Base-by-base conservation (phyloP, 2,888 invertebrate species). In the Dexiosoma caninum region DNA sequence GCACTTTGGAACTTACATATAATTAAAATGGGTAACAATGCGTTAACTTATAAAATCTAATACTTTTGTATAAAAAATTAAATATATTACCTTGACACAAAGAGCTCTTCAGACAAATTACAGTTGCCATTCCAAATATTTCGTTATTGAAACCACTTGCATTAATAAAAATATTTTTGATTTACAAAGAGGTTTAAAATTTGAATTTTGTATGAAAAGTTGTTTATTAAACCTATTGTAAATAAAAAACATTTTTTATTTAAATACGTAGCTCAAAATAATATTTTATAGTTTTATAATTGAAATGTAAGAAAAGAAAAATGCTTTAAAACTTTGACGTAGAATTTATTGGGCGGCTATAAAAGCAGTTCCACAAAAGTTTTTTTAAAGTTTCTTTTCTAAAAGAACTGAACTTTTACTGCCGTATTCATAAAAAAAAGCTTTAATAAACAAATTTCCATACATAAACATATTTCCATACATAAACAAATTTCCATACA, bases 111-210 rank as follows among this genome's bases (percentile, higher is more conserved):
- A 60, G 16, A 9, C 9, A 59, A 42, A n/a, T 2, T 44, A 42
- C 5, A 19, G 40, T 35, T 12, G 12, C 0, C 14, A 0, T 49
- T 21, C 59, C 32, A 19, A 60, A 53, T 37, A 32, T 7, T 6
- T 16, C 44, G 37, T 57, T 12, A 27, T 62, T 72, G 62, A 81
- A 40, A 62, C 80, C 76, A 10, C 10, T 19, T 19, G 27, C 27
- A 60, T 60, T 69, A 51, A 53, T 32, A 40, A 67, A 57, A 66
- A 57, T 60, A 27, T 69, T 46, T 44, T 62, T 27, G 3, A 27
- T 53, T 27, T 6, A 5, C 27, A 27, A 3, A 27, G 27, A 5
- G 6, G 27, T 27, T 27, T 27, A 27, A 5, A 6, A 19, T 37
- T 46, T 42, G 27, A 49, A 12, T 74, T n/a, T 27, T 70, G 9